phyloP scores from a whole-genome alignment of 1,140 invertebrate species.

The Eulimnadia texana region DNA sequence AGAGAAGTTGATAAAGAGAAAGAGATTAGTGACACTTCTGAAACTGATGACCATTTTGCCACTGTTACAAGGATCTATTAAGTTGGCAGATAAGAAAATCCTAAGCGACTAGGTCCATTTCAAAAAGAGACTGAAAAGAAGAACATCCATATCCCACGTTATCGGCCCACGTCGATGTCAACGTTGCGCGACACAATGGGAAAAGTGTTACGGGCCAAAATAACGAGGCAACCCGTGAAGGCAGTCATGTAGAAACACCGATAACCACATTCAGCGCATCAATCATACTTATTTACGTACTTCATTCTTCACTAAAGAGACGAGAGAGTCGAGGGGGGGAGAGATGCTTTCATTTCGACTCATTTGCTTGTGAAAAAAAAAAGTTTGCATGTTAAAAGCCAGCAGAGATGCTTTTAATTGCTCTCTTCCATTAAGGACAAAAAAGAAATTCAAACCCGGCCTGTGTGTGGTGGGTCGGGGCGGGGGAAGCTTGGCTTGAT shows the following conservation, averaged over 20 bases:
- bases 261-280: constrained; percentile 9
- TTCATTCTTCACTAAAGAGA: background rate
- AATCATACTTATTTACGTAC: background rate
- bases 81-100: background rate
- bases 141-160: background rate
- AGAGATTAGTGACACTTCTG: background rate
- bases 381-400: too few species aligned
- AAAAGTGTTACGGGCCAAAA: background rate
- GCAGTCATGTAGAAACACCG: constrained; percentile 13
- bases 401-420: too few species aligned
- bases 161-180: background rate
- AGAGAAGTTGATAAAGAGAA: background rate
- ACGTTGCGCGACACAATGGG: background rate
- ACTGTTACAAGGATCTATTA: background rate
- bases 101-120: background rate
- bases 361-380: too few species aligned
- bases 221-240: background rate
- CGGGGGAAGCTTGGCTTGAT: too few species aligned
- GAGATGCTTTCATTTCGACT: too few species aligned
- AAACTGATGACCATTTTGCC: background rate
- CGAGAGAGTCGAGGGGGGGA: too few species aligned
- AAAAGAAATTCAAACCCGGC: too few species aligned
- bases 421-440: too few species aligned
- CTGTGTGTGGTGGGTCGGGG: too few species aligned
- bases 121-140: background rate